Conservation (phyloP, 53 echinoderm and acorn worm species). For the Antedon mediterranea region DNA sequence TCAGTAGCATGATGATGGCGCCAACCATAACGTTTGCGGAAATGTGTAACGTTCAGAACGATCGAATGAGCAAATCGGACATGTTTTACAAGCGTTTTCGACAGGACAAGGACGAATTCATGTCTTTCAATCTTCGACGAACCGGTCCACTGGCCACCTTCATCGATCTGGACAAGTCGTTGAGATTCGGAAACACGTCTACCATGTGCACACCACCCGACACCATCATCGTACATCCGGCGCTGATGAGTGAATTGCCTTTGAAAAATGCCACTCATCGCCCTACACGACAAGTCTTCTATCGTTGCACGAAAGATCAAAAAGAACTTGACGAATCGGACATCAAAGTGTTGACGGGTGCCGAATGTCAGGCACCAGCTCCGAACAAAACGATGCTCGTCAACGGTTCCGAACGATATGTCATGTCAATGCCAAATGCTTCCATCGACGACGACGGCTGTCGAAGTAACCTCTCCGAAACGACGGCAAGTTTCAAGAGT, state of each 20-base stretch:
- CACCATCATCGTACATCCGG: neutral
- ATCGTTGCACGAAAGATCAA: neutral
- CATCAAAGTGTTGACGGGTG: neutral
- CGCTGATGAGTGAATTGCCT: neutral
- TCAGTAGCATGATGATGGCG: neutral
- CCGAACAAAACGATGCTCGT: neutral
- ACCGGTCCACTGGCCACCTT: neutral
- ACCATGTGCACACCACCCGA: neutral
- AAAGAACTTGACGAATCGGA: neutral
- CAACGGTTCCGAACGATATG: neutral
- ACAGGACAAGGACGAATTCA: neutral
- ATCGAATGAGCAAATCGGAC: neutral
- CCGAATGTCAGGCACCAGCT: neutral
- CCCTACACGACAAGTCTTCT: neutral
- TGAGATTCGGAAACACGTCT: neutral
- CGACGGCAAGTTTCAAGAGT: neutral
- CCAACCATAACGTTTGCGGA: neutral
- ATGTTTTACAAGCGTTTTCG: neutral
- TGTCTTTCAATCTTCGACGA: neutral
- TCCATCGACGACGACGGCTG: neutral
- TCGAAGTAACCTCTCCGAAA: neutral
- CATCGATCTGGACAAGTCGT: neutral
- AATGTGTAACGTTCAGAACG: neutral
- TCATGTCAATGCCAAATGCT: neutral
- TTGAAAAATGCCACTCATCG: neutral